Percentiles rank a stretch among this genome's conserved stretches.
phyloP scores from a whole-genome alignment of 64 coral and sea anemone species.

The Montipora capricornis region DNA sequence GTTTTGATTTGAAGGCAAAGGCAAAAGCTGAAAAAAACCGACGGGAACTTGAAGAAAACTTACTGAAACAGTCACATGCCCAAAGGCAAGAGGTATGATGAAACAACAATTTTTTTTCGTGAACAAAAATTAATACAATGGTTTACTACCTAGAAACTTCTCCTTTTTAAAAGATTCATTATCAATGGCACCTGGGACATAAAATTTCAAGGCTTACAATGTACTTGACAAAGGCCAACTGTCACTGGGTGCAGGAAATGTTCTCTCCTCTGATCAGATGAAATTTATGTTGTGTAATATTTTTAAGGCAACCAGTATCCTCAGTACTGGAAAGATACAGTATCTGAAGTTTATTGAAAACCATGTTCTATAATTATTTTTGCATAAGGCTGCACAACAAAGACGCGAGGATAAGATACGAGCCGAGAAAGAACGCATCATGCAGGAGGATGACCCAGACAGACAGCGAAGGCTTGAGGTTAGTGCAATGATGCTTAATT shows the following conservation, averaged over 20 bases:
- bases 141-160: too few relatives aligned
- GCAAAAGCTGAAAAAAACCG: slow-evolving; percentile 95
- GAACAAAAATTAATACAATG: background rate
- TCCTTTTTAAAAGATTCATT: too few relatives aligned
- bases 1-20: slow-evolving; percentile 72
- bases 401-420: slow-evolving; percentile 95
- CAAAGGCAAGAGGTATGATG: slow-evolving; percentile 91
- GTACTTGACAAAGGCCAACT: too few relatives aligned
- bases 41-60: slow-evolving; percentile 90
- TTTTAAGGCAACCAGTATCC: too few relatives aligned
- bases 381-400: slow-evolving; percentile 87
- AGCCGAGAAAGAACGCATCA: slow-evolving; percentile 95
- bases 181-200: too few relatives aligned
- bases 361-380: background rate
- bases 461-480: slow-evolving; percentile 94
- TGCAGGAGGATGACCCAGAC: slow-evolving; percentile 98
- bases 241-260: too few relatives aligned
- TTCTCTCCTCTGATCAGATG: too few relatives aligned
- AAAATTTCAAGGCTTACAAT: too few relatives aligned
- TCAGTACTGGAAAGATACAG: too few relatives aligned
- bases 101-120: background rate
- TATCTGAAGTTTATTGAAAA: too few relatives aligned
- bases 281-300: too few relatives aligned
- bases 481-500: background rate
- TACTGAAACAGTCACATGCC: slow-evolving; percentile 89